Base-by-base conservation (phyloP, 2,113 vertebrate genomes). In the Sarotherodon lohbergeri region DNA sequence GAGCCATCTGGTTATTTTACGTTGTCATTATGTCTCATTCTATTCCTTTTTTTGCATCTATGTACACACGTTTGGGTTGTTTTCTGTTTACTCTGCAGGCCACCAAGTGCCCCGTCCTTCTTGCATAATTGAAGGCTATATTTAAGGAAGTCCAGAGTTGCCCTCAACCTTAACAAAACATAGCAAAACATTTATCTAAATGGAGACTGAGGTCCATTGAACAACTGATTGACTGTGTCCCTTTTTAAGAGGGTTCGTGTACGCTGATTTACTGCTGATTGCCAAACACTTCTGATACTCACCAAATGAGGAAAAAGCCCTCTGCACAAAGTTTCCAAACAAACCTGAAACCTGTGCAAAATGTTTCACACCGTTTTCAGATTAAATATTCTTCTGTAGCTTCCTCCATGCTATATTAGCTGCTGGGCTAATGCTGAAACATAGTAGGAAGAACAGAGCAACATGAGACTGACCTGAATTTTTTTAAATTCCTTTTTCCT, bases 401-500 rank as follows among this genome's bases (percentile, higher is more conserved):
- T 52, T 19, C 4, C 17, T 52, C 50, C 7, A 9, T 52, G 50
- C 8, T n/a, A 4, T 2, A 4, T 54, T 54, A 54, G 19, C 4
- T 9, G 4, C 9, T 54, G 52, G n/a, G n/a, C 19, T n/a, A 5
- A 9, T n/a, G 19, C 52, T n/a, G 19, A 54, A 9, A 52, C 7
- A n/a, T 52, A 19, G 4, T n/a, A 9, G n/a, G 10, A 9, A n/a
- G 7, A 19, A 52, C 17, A 54, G 9, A 55, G 9, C 4, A 22
- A 55, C n/a, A 22, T n/a, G n/a, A 19, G 5, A n/a, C 19, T 10
- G 2, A 17, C 29, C 1, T 29, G 22, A 46, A 19, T 7, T 50
- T 11, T 17, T 29, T 0, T 0, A 1, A 43, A 17, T 48, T 46
- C 59, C 17, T n/a, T 63, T 12, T 36, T n/a, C n/a, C 1, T 36